These are phyloP conservation scores for Anadara kagoshimensis DNA, from an alignment of 1,140 invertebrate genomes.

Conservation along the genomic window DNA sequence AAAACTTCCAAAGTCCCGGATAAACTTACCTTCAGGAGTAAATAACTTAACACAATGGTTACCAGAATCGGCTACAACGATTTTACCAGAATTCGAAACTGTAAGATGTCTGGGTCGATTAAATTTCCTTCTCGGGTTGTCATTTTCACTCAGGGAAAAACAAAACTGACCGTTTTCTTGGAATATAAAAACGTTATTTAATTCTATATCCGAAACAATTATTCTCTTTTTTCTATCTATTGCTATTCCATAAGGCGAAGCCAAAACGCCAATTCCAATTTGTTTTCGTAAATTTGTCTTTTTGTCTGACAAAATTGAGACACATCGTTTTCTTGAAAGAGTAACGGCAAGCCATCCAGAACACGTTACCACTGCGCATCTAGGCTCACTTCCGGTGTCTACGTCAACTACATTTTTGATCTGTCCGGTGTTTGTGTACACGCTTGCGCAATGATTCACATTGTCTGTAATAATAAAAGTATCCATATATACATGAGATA, in stretches of 20 bases:
- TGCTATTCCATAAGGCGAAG: conserved; percentile 44
- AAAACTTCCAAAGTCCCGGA: conserved; percentile 81
- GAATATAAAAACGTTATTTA: conserved; percentile 39
- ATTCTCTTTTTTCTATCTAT: conserved; percentile 37
- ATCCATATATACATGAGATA: conserved; percentile 86
- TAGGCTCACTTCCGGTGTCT: conserved; percentile 37
- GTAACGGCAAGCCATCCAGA: conserved; percentile 41
- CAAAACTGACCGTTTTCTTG: conserved; percentile 31
- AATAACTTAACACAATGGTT: conserved; percentile 63
- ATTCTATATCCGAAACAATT: conserved; percentile 44
- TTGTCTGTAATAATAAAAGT: conserved; percentile 91
- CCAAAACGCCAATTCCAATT: conserved; percentile 34
- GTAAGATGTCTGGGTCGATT: conserved; percentile 49
- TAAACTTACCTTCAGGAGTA: conserved; percentile 45
- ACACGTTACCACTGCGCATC: conserved; percentile 25
- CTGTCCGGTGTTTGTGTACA: conserved; percentile 48
- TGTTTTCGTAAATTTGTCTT: conserved; percentile 26
- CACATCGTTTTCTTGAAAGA: conserved; percentile 28
- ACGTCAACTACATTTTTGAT: conserved; percentile 30
- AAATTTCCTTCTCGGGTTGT: conserved; percentile 21
- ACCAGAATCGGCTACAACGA: conserved; percentile 62
- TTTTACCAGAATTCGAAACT: conserved; percentile 38
- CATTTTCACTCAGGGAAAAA: conserved; percentile 12
- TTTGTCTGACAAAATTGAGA: conserved; percentile 34
- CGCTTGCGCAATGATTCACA: conserved; percentile 84